phyloP scores from a whole-genome alignment of 2,797 vertebrate species.

The Anableps anableps region DNA sequence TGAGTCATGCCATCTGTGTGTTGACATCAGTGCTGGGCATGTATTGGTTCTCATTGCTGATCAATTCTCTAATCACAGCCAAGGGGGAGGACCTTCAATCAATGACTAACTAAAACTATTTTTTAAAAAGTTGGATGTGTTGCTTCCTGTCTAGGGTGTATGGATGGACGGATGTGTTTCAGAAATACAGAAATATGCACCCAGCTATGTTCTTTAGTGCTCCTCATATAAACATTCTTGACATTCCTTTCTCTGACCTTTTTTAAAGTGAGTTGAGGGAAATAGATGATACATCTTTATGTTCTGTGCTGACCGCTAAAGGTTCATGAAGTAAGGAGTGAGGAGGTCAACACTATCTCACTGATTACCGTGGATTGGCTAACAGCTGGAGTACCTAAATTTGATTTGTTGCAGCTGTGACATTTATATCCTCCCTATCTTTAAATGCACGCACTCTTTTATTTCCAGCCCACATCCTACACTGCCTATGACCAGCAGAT shows the following conservation, averaged over 20 bases:
- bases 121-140: slow-evolving; percentile 29
- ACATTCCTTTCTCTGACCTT: slow-evolving; percentile 51
- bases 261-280: slow-evolving; percentile 59
- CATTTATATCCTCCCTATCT: slow-evolving; percentile 74
- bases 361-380: slow-evolving; percentile 83
- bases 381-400: slow-evolving; percentile 67
- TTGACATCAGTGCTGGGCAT: slow-evolving; percentile 57
- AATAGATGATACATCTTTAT: slow-evolving; percentile 76
- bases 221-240: slow-evolving; percentile 53
- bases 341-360: slow-evolving; percentile 74
- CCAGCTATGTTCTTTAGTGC: slow-evolving; percentile 11
- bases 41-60: slow-evolving; percentile 51
- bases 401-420: slow-evolving; percentile 82
- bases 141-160: background rate
- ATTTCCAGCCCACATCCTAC: slow-evolving; percentile 29
- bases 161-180: background rate
- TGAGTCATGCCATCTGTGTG: slow-evolving; percentile 64
- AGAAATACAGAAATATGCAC: slow-evolving; percentile 26
- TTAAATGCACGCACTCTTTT: slow-evolving; percentile 27
- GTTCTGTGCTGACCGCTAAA: slow-evolving; percentile 76
- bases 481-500: slow-evolving; percentile 12
- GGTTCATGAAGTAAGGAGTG: slow-evolving; percentile 74
- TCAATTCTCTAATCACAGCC: slow-evolving; percentile 65
- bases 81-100: slow-evolving; percentile 30
- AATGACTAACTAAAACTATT: slow-evolving; percentile 40